Conservation (phyloP, 2,888 invertebrate genomes). For the Ligdia adustata region DNA sequence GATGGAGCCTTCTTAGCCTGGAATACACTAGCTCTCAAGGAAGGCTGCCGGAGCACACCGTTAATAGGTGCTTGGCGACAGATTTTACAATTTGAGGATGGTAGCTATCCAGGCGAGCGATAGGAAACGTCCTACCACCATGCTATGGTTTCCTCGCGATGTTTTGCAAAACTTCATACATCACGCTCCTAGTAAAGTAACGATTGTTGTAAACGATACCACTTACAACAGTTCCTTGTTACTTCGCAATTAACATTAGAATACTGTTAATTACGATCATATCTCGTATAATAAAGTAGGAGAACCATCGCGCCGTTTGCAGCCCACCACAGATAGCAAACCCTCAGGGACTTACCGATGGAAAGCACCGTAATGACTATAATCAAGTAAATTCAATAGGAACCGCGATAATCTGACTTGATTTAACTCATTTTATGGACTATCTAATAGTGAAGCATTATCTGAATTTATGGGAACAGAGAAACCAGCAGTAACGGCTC, state of each 20-base stretch:
- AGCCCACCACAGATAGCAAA: conserved; percentile 3
- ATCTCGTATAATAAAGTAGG: conserved; percentile 2
- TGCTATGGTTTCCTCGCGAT: too few relatives aligned
- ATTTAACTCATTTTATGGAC: conserved; percentile 45
- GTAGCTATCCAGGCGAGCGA: too few relatives aligned
- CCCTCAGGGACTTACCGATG: conserved; percentile 7
- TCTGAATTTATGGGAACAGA: conserved; percentile 15
- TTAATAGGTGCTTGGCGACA: too few relatives aligned
- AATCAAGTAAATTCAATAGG: conserved; percentile 38
- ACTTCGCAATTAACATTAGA: neutral
- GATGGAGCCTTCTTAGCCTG: too few relatives aligned
- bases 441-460: conserved; percentile 20
- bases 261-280: neutral
- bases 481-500: conserved; percentile 11
- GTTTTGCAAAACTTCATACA: too few relatives aligned
- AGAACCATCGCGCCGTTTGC: conserved; percentile 3
- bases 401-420: conserved; percentile 47
- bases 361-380: conserved; percentile 20
- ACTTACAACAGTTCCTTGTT: neutral
- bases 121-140: too few relatives aligned
- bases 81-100: too few relatives aligned
- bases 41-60: too few relatives aligned
- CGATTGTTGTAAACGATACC: too few relatives aligned
- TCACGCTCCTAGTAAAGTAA: too few relatives aligned
- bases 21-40: too few relatives aligned